Evolutionary conservation across 2,888 invertebrate genomes (phyloP).

Genomic region (Pharmacophagus antenor): DNA sequence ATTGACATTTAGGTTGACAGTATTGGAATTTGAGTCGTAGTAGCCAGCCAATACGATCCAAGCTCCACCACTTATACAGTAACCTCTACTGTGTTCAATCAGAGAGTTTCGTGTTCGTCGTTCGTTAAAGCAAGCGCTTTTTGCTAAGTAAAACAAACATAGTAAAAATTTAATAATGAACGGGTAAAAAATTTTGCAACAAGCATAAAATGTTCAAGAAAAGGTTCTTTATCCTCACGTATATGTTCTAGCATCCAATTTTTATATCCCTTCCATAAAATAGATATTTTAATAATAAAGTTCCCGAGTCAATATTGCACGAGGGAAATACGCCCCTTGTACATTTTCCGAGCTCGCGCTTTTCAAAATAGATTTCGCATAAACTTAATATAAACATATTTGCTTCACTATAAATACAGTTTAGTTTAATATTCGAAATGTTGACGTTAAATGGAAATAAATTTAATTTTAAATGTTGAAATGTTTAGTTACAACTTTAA

Average conservation of each 20-base stretch:
- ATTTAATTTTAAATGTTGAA: not conserved
- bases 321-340: not conserved
- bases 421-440: slow-evolving; percentile 4
- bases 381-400: slow-evolving; percentile 17
- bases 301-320: slow-evolving; percentile 9
- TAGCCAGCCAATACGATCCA: too few relatives aligned
- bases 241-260: not conserved
- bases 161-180: too few relatives aligned
- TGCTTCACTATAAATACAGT: not conserved
- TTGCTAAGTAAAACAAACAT: too few relatives aligned
- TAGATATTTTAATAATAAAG: slow-evolving; percentile 1
- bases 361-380: slow-evolving; percentile 17
- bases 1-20: too few relatives aligned
- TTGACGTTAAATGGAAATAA: not conserved
- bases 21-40: too few relatives aligned
- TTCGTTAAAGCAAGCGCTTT: too few relatives aligned
- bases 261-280: not conserved
- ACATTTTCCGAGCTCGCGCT: slow-evolving; percentile 1
- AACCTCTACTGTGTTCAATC: too few relatives aligned
- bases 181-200: too few relatives aligned
- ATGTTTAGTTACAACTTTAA: not conserved
- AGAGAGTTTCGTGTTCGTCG: too few relatives aligned
- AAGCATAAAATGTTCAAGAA: too few relatives aligned
- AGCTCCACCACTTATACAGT: too few relatives aligned
- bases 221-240: too few relatives aligned